Conservation (phyloP, 2,113 vertebrate species). For the Siphamia tubifer region DNA sequence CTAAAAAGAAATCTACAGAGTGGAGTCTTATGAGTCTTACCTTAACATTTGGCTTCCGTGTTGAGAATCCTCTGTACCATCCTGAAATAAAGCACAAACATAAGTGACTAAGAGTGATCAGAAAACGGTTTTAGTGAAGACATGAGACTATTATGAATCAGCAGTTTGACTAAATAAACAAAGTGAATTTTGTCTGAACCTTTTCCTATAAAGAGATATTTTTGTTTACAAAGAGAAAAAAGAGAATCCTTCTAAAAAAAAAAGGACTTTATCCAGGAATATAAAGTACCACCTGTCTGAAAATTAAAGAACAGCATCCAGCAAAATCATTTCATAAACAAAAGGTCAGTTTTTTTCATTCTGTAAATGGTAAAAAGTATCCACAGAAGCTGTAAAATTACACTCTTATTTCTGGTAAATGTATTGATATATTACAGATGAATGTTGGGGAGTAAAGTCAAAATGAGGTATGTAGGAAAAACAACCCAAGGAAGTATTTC, state of each 20-base stretch:
- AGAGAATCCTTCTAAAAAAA: neutral
- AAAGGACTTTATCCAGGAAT: too few relatives aligned
- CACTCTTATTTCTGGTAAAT: too few relatives aligned
- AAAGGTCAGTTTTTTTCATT: neutral
- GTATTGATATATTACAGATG: too few relatives aligned
- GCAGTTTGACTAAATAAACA: neutral
- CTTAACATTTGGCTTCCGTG: slow-evolving; percentile 90
- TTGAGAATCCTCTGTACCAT: slow-evolving; percentile 95
- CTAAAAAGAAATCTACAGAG: neutral
- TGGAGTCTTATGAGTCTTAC: slow-evolving; percentile 70
- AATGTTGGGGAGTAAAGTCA: too few relatives aligned
- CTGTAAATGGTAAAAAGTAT: too few relatives aligned
- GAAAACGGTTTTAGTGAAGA: neutral
- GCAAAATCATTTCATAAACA: too few relatives aligned
- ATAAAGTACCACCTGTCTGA: too few relatives aligned
- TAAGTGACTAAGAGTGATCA: slow-evolving; percentile 1
- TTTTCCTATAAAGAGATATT: neutral
- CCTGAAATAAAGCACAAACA: slow-evolving; percentile 81
- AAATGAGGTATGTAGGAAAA: too few relatives aligned
- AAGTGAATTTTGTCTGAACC: neutral
- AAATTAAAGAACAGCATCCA: too few relatives aligned
- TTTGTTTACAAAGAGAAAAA: neutral
- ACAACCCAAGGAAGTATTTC: too few relatives aligned
- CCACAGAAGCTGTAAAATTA: too few relatives aligned
- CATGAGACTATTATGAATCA: slow-evolving; percentile 2